Evolutionary conservation across 2,797 vertebrate genomes (phyloP), one percentile per base, ranked within the genome.

Genomic region (Neoniphon sammara): DNA sequence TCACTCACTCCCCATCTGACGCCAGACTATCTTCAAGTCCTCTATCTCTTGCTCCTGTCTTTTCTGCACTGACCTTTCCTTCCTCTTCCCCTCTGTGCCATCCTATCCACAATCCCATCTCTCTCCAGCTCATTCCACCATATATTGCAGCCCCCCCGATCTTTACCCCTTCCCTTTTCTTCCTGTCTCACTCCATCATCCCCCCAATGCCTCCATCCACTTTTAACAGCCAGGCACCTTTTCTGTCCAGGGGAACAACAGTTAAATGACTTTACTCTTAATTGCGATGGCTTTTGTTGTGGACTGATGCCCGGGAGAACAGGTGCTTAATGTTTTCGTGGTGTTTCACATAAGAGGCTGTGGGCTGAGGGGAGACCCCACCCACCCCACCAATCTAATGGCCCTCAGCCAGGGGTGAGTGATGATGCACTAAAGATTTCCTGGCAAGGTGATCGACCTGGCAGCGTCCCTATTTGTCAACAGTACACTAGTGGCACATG

Each of bases 341-440:
- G 85, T 70, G 77, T 86, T 84, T 82, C 75, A 80, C 60, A 63
- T 52, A 83, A 66, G 72, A 80, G 82, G 59, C 71, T 67, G 70
- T 65, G 73, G 64, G 66, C 70, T 75, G 77, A 63, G 78, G 47
- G 77, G 79, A 81, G 80, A 67, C 62, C 49, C 75, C 53, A 71
- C 47, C 71, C 65, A 69, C 30, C 23, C 31, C 5, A 53, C 62
- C 76, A 65, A 80, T 74, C 73, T 73, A 85, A 70, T 77, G 74
- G 56, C 66, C 46, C 66, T 68, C 61, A 74, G 71, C 68, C 23
- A 60, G 71, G 66, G 53, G 57, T 87, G 91, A 92, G 75, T 85
- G 86, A 93, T 93, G 90, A 92, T 84, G 80, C 55, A 70, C 70
- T 83, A 84, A 87, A 85, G 81, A 86, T 87, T 90, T 89, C 78